Evolutionary conservation across 2,888 invertebrate genomes (phyloP), one percentile per base, ranked within the genome.

Genomic region (Tetranychus truncatus): DNA sequence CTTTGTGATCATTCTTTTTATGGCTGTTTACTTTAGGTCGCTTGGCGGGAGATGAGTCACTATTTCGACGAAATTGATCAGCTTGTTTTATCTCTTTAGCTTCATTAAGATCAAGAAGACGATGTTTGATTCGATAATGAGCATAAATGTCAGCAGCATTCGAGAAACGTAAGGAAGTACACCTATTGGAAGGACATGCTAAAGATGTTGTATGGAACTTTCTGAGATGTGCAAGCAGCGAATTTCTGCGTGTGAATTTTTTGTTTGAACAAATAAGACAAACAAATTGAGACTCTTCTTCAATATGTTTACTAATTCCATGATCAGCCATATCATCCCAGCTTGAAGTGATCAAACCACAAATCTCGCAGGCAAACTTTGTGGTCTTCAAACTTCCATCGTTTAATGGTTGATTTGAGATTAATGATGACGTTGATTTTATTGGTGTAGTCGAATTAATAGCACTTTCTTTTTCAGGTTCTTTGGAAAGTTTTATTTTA

Each of bases 211-310:
- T 24, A 69, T 69, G 69, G n/a, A 69, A 21, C n/a, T 21, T 24
- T 34, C 75, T 72, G n/a, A 79, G 74, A 76, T 79, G 79, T 18
- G 71, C 46, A 46, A 76, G 75, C 45, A 79, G 73, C 2, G 69
- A 74, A 44, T 77, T 74, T 18, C 75, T 55, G 72, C 73, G 76
- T 45, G 11, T 24, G 73, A 77, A 77, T 55, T 74, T 76, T n/a
- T 73, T 76, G 71, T 78, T 78, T 55, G 75, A 75, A 71, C 79
- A 79, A 46, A 79, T 21, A 15, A 77, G 75, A 73, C 79, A 79
- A n/a, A 79, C 74, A 15, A 76, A 55, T 44, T 69, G 67, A 3
- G 55, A 55, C 55, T 77, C 78, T 55, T 77, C 75, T 46, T 76
- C 72, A 66, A 78, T 74, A 71, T 79, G 79, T 20, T 73, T 72